Evolutionary conservation across 2,113 vertebrate genomes (phyloP), one percentile per base, ranked within the genome.

Genomic region (Egretta garzetta): DNA sequence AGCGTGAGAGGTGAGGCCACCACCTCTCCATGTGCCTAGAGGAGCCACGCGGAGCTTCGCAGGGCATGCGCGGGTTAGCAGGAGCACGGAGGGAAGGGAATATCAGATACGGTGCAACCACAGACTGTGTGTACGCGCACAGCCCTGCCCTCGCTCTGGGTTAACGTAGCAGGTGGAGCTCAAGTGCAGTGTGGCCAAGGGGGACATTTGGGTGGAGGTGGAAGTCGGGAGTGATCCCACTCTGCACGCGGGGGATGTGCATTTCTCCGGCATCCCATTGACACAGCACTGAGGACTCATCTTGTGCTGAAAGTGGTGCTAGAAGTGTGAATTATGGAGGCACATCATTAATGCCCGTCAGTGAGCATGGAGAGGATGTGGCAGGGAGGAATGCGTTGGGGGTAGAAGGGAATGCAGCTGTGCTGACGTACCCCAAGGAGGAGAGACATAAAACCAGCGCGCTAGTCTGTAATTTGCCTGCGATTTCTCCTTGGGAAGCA

Each of bases 401-500:
- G 84, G 53, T 17, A 80, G 94, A 12, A 68, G 77, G 66, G 84
- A 96, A 94, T 73, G 84, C 74, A 41, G 81, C 59, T 82, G 45
- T 12, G 50, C 93, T 88, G 89, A 93, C 91, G 70, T 75, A 84
- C 88, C 84, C 45, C 0, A 16, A 94, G 89, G 91, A 93, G 91
- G 10, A 87, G 52, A 75, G 66, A 84, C 74, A 87, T 80, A 90
- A 93, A 91, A 94, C 30, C 80, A 91, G 45, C 1, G 5, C 8
- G 1, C 86, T 76, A 88, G 84, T 72, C 94, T 95, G 77, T 97
- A 95, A 97, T 97, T 97, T 95, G 91, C 74, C 89, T 93, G 94
- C 74, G 90, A 86, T 94, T 97, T 95, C 95, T 97, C 86, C 93
- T 94, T 4, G 6, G 91, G 84, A 96, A 96, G 95, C 92, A 93